Evolutionary conservation across 2,797 vertebrate species (phyloP).

Genomic region (Rhabdophis nuchalis): DNA sequence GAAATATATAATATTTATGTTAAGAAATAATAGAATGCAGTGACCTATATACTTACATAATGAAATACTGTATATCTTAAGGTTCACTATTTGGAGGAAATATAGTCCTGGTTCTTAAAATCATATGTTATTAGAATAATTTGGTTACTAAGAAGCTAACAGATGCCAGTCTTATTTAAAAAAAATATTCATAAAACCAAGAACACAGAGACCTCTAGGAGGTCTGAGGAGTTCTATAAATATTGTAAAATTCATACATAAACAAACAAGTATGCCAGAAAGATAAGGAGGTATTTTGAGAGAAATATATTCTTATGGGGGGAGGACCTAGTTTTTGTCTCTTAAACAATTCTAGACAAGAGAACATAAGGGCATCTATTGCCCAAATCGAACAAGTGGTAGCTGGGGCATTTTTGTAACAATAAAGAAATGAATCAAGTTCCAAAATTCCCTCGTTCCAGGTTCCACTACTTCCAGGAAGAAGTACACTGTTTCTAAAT

Average conservation of each 20-base stretch:
- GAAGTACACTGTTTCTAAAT: background rate
- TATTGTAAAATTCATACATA: background rate
- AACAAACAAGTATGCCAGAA: background rate
- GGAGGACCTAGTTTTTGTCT: background rate
- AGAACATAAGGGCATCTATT: no score
- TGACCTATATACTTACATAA: background rate
- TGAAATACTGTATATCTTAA: background rate
- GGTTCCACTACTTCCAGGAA: background rate
- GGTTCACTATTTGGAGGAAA: background rate
- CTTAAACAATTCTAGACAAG: background rate
- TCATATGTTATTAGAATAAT: background rate
- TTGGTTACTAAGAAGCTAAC: background rate
- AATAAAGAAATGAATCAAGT: background rate
- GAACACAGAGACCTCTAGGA: constrained; percentile 4
- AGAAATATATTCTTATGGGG: background rate
- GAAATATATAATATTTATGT: background rate
- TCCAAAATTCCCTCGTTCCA: background rate
- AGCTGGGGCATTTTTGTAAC: background rate
- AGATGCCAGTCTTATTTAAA: constrained; percentile 26
- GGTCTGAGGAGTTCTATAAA: background rate
- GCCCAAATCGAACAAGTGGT: background rate
- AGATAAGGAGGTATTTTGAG: background rate
- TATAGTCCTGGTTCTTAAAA: background rate
- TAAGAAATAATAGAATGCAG: background rate
- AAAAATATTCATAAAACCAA: constrained; percentile 1